These are phyloP conservation scores for Pycnomerus fuliginosus DNA, from an alignment of 2,888 invertebrate genomes.

Conservation along the genomic window DNA sequence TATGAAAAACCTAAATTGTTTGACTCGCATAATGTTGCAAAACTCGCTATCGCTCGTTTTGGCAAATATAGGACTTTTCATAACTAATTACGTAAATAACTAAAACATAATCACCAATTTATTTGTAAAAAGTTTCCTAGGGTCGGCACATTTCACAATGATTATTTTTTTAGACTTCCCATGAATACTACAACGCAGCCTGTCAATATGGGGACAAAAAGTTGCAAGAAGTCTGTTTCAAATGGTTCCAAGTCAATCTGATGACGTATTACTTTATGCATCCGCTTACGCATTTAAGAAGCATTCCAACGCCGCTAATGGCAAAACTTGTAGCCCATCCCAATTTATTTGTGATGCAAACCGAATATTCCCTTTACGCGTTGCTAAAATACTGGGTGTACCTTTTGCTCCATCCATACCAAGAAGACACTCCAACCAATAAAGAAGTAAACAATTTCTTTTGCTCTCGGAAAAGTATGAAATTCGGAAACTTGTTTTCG, in stretches of 20 bases:
- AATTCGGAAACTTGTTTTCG: not conserved
- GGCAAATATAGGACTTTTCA: too few species aligned
- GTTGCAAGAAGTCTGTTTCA: slow-evolving; percentile 63
- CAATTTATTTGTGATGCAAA: slow-evolving; percentile 72
- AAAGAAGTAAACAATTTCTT: slow-evolving; percentile 51
- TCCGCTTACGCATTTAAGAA: slow-evolving; percentile 59
- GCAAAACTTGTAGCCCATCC: slow-evolving; percentile 62
- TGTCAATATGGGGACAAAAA: slow-evolving; percentile 65
- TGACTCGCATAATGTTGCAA: too few species aligned
- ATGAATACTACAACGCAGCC: slow-evolving; percentile 68
- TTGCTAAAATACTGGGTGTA: slow-evolving; percentile 71
- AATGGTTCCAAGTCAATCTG: slow-evolving; percentile 71
- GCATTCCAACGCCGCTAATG: slow-evolving; percentile 68
- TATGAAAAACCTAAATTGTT: too few species aligned
- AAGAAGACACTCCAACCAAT: slow-evolving; percentile 33
- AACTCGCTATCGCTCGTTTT: too few species aligned
- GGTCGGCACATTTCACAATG: too few species aligned
- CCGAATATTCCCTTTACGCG: slow-evolving; percentile 74
- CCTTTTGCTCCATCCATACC: slow-evolving; percentile 53
- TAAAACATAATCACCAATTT: too few species aligned
- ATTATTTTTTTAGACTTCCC: too few species aligned
- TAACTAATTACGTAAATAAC: too few species aligned
- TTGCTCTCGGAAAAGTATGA: slow-evolving; percentile 50
- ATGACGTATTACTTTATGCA: slow-evolving; percentile 59
- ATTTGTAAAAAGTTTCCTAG: too few species aligned